A percentile compares a stretch with the other conserved stretches of the same genome.
Conservation (phyloP, 2,797 vertebrate species). For the Pseudopleuronectes americanus region DNA sequence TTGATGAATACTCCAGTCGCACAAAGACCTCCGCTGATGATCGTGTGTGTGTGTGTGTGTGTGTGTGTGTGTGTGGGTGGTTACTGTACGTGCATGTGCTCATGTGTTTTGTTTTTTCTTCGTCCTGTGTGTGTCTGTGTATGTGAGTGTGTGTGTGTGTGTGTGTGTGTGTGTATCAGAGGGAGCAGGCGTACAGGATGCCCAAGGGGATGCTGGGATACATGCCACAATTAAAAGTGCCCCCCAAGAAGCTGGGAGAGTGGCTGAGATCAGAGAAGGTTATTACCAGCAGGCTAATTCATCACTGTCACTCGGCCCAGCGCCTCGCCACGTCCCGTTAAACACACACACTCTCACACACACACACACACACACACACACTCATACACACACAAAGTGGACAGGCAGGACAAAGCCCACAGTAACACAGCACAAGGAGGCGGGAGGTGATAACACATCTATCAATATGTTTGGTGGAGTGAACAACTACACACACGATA, state of each 20-base stretch:
- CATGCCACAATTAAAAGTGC: constrained; percentile 81
- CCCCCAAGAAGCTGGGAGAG: constrained; percentile 71
- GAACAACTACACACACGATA: constrained; percentile 13
- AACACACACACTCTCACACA: constrained; percentile 34
- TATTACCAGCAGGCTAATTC: constrained; percentile 80
- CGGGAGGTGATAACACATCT: constrained; percentile 34
- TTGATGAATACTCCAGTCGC: constrained; percentile 75
- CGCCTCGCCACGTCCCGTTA: constrained; percentile 33
- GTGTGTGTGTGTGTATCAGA: constrained; percentile 29
- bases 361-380: constrained; percentile 9
- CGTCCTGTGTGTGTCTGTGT: not conserved
- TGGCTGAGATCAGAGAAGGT: constrained; percentile 74
- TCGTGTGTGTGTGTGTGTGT: constrained; percentile 9
- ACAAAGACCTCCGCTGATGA: constrained; percentile 53
- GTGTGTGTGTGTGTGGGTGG: constrained; percentile 23
- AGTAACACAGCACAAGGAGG: constrained; percentile 17
- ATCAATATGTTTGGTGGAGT: constrained; percentile 18
- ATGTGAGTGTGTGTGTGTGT: constrained; percentile 13
- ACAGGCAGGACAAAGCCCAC: constrained; percentile 44
- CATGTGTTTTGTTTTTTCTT: not conserved
- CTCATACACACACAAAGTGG: not conserved
- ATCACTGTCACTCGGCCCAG: constrained; percentile 77
- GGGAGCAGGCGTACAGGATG: constrained; percentile 45
- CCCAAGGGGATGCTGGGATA: constrained; percentile 72
- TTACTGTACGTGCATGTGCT: constrained; percentile 29